Percentiles rank a stretch among this genome's conserved stretches.
phyloP scores from a whole-genome alignment of 2,888 invertebrate genomes.

The Ethmia dodecea region DNA sequence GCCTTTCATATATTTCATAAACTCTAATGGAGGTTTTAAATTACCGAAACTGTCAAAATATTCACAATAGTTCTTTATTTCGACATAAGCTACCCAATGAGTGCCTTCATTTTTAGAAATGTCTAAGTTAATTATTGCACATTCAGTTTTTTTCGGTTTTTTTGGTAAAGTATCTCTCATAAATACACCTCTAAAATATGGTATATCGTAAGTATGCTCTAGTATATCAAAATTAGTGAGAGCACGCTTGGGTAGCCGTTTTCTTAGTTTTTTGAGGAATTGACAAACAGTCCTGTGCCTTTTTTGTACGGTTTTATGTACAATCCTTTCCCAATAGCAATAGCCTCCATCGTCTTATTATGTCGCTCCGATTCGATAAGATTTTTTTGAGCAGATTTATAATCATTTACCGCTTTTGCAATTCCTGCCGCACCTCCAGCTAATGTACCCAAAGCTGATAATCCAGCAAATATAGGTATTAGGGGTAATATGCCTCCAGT shows the following conservation, averaged over 20 bases:
- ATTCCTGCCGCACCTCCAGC: constrained; percentile 35
- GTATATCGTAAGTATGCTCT: background rate
- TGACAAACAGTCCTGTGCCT: constrained; percentile 11
- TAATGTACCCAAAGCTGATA: constrained; percentile 33
- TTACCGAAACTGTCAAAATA: constrained; percentile 46
- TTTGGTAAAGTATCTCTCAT: constrained; percentile 21
- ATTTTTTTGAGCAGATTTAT: constrained; percentile 25
- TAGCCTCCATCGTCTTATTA: constrained; percentile 35
- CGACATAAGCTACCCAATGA: constrained; percentile 40
- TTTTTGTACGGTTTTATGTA: constrained; percentile 29
- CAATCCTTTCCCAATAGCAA: constrained; percentile 35
- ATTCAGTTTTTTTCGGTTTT: constrained; percentile 18
- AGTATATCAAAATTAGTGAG: constrained; percentile 5
- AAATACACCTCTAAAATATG: background rate
- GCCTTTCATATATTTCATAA: constrained; percentile 15
- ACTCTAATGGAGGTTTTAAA: constrained; percentile 29
- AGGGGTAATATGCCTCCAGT: constrained; percentile 33
- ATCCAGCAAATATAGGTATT: constrained; percentile 35
- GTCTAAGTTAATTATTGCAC: constrained; percentile 27
- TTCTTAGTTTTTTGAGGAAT: constrained; percentile 22
- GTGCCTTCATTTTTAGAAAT: constrained; percentile 23
- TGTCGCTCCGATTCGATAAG: constrained; percentile 14
- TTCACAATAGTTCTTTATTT: constrained; percentile 24
- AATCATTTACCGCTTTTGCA: constrained; percentile 28
- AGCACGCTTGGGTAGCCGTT: constrained; percentile 6